Percentiles rank a stretch among this genome's conserved stretches.
phyloP scores from a whole-genome alignment of 2,113 vertebrate genomes.

The Naja naja region DNA sequence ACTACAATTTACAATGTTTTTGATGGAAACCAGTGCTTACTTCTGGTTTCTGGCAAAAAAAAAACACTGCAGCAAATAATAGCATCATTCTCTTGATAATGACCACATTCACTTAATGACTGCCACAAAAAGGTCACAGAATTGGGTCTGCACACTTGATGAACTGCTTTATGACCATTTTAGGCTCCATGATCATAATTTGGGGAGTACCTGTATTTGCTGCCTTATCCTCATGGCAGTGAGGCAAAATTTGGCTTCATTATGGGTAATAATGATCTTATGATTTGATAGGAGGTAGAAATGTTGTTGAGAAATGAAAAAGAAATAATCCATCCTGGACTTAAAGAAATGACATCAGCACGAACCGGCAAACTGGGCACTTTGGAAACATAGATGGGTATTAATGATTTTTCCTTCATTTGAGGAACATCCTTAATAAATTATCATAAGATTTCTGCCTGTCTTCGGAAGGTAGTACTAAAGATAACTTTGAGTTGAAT shows the following conservation, averaged over 20 bases:
- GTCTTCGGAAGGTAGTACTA: constrained; percentile 44
- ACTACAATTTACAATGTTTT: neutral
- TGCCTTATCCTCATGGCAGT: neutral
- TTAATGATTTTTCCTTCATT: constrained; percentile 53
- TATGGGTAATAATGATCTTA: neutral
- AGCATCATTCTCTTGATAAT: neutral
- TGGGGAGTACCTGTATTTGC: neutral
- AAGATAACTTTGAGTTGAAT: constrained; percentile 16
- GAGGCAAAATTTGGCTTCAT: neutral
- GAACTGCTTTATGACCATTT: neutral
- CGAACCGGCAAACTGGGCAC: neutral
- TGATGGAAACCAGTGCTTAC: neutral
- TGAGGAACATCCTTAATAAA: constrained; percentile 70
- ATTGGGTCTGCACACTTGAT: neutral
- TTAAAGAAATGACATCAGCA: neutral
- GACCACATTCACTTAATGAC: neutral
- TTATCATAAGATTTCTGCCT: constrained; percentile 57
- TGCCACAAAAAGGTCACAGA: neutral
- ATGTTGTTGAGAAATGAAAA: neutral
- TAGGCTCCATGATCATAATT: neutral
- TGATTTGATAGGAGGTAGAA: neutral
- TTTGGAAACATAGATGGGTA: neutral
- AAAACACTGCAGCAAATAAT: neutral
- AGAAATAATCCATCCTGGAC: neutral
- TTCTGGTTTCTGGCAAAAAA: neutral